Conservation (phyloP, 2,113 vertebrate genomes). For the Lampris megalopsis region DNA sequence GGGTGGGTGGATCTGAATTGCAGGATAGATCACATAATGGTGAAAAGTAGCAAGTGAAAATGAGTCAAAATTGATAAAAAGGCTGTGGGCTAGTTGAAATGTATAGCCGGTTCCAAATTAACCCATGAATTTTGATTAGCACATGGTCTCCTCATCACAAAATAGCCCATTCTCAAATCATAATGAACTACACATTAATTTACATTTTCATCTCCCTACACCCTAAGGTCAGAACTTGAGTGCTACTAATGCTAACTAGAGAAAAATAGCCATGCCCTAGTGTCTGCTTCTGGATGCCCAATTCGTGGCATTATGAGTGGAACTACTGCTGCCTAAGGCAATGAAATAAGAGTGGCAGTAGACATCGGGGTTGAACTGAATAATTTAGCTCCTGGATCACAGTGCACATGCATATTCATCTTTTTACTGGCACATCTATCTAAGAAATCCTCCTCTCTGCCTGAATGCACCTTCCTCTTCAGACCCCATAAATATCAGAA, state of each 20-base stretch:
- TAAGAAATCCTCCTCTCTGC: conserved; percentile 44
- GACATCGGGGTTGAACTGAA: conserved; percentile 72
- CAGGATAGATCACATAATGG: no score
- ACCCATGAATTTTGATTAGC: no score
- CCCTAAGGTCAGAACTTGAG: background rate
- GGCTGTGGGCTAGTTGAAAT: no score
- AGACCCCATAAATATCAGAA: conserved; percentile 69
- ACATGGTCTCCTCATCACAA: background rate
- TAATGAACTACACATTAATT: background rate
- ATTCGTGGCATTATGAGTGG: conserved; percentile 41
- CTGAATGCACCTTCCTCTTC: conserved; percentile 55
- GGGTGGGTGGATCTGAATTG: no score
- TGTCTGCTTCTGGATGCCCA: conserved; percentile 36
- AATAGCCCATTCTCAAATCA: background rate
- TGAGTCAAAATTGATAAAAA: no score
- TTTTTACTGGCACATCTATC: conserved; percentile 65
- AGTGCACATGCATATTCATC: conserved; percentile 74
- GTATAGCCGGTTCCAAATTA: no score
- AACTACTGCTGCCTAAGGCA: conserved; percentile 58
- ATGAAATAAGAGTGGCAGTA: conserved; percentile 64
- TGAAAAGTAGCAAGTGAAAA: no score
- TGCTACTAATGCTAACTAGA: conserved; percentile 20
- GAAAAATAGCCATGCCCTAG: conserved; percentile 4
- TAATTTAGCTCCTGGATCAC: conserved; percentile 73
- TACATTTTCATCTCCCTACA: background rate